A percentile compares a stretch with the other conserved stretches of the same genome.
Conservation (phyloP, 2,113 vertebrate species). For the Petroica traversi region DNA sequence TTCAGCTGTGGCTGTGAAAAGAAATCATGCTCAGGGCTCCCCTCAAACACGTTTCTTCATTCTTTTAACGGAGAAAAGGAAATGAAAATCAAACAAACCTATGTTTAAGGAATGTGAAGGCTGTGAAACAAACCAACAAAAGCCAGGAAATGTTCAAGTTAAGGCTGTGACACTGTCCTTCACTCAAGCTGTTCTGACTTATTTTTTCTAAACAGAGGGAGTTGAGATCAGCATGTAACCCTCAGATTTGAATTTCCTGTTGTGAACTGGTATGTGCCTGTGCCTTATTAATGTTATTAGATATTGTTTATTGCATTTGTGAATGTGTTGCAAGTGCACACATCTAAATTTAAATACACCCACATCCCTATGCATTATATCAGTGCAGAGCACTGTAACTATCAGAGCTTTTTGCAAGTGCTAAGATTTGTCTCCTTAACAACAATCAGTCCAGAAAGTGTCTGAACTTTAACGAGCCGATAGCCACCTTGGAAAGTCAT, state of each 20-base stretch:
- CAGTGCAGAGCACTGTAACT: background rate
- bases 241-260: constrained; percentile 64
- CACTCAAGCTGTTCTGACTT: constrained; percentile 64
- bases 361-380: constrained; percentile 1
- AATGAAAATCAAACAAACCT: constrained; percentile 71
- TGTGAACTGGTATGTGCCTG: constrained; percentile 46
- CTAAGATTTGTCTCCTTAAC: constrained; percentile 44
- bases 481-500: constrained; percentile 24
- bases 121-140: constrained; percentile 69
- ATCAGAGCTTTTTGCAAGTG: background rate
- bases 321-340: background rate
- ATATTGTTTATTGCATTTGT: constrained; percentile 55
- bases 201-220: constrained; percentile 54
- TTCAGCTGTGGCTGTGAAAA: constrained; percentile 66
- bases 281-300: constrained; percentile 58
- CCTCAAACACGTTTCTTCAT: constrained; percentile 65
- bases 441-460: constrained; percentile 33
- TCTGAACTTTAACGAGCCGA: constrained; percentile 14
- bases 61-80: constrained; percentile 64
- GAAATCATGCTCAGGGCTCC: constrained; percentile 57
- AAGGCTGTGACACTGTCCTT: constrained; percentile 66
- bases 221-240: constrained; percentile 53
- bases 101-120: constrained; percentile 68
- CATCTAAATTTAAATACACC: constrained; percentile 37
- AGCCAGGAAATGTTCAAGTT: constrained; percentile 65